Percentiles rank a stretch among this genome's conserved stretches.
These are phyloP conservation scores for Lampris incognitus DNA, from an alignment of 2,113 vertebrate genomes.

Conservation along the genomic window DNA sequence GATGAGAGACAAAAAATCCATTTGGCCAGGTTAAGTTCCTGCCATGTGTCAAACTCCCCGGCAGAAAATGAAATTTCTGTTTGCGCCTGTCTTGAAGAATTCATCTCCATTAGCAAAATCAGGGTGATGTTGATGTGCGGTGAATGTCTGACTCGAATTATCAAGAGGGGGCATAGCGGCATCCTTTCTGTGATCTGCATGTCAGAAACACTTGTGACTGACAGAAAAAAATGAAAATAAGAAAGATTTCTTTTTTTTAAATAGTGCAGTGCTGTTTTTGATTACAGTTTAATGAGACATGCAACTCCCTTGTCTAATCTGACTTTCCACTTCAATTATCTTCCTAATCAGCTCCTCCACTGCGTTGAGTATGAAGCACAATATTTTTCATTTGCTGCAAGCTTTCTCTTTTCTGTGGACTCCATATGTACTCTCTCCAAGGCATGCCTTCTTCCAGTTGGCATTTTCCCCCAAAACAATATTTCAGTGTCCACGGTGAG, in stretches of 20 bases:
- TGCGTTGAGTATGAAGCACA: slow-evolving; percentile 42
- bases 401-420: slow-evolving; percentile 50
- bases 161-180: slow-evolving; percentile 21
- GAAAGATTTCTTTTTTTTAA: background rate
- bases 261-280: slow-evolving; percentile 26
- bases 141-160: slow-evolving; percentile 42
- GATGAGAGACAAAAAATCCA: slow-evolving; percentile 26
- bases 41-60: background rate
- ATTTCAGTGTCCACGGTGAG: background rate
- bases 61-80: background rate
- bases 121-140: slow-evolving; percentile 26
- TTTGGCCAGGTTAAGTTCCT: slow-evolving; percentile 48
- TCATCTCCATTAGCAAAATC: background rate
- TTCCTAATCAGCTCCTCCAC: slow-evolving; percentile 72
- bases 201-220: slow-evolving; percentile 22
- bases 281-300: slow-evolving; percentile 44
- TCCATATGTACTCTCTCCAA: slow-evolving; percentile 32
- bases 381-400: slow-evolving; percentile 62
- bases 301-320: slow-evolving; percentile 69
- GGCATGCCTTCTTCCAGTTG: slow-evolving; percentile 19
- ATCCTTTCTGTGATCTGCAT: slow-evolving; percentile 19
- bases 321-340: slow-evolving; percentile 73
- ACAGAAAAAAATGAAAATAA: too few species aligned
- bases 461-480: background rate
- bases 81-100: slow-evolving; percentile 3